Evolutionary conservation across 2,797 vertebrate species (phyloP).

Genomic region (Helostoma temminkii): DNA sequence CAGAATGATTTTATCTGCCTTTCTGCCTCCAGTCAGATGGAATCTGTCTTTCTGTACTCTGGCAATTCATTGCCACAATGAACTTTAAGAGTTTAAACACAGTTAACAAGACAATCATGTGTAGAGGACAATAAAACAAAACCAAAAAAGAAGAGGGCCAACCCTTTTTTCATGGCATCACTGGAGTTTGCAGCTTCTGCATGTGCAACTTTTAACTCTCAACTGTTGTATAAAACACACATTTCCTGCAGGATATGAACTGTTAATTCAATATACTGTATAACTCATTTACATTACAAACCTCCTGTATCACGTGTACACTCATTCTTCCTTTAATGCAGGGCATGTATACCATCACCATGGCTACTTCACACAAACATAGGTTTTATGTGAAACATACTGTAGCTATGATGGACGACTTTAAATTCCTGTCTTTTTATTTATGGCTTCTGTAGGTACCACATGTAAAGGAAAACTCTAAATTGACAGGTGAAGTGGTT

Average conservation of each 20-base stretch:
- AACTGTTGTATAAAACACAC: too few relatives aligned
- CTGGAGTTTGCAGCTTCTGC: too few relatives aligned
- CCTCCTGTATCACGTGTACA: too few relatives aligned
- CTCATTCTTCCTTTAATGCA: too few relatives aligned
- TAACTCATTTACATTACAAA: too few relatives aligned
- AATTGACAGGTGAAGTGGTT: constrained; percentile 36
- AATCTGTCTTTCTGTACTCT: constrained; percentile 15
- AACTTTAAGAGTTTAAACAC: constrained; percentile 36
- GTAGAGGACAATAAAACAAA: constrained; percentile 45
- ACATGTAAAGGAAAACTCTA: constrained; percentile 46
- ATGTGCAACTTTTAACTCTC: too few relatives aligned
- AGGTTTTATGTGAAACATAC: too few relatives aligned
- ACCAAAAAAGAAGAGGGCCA: constrained; percentile 31
- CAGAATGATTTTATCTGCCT: constrained; percentile 7
- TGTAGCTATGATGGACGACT: constrained; percentile 48
- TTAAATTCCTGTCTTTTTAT: constrained; percentile 53
- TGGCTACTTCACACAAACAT: constrained; percentile 14
- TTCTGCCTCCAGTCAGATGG: constrained; percentile 13
- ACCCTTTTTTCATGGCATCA: too few relatives aligned
- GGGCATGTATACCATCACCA: too few relatives aligned
- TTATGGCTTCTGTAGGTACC: constrained; percentile 49
- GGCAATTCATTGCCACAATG: constrained; percentile 10
- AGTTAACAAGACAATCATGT: constrained; percentile 29
- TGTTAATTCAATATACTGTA: too few relatives aligned
- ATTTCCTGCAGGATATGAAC: too few relatives aligned